These are phyloP conservation scores for Cosmia pyralina DNA, from an alignment of 2,888 invertebrate genomes.

Conservation along the genomic window DNA sequence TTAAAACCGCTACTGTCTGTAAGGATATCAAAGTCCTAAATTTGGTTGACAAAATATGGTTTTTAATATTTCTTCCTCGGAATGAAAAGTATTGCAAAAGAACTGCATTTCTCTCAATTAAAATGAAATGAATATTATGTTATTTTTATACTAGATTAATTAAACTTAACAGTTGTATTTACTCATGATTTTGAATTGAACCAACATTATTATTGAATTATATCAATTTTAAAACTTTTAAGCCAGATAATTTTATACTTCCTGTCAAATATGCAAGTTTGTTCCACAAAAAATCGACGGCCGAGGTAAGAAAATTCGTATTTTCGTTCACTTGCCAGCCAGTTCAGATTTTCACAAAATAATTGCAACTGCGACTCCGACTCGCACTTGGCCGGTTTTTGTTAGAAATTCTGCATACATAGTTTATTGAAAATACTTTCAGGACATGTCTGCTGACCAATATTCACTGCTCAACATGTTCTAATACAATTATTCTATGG, in stretches of 20 bases:
- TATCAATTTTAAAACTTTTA: slow-evolving; percentile 8
- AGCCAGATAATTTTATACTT: slow-evolving; percentile 19
- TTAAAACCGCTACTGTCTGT: neutral
- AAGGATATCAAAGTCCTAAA: neutral
- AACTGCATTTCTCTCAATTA: slow-evolving; percentile 22
- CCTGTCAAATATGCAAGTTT: slow-evolving; percentile 34
- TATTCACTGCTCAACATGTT: neutral
- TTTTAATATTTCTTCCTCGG: slow-evolving; percentile 17
- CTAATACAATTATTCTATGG: too few relatives aligned
- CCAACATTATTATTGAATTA: slow-evolving; percentile 33
- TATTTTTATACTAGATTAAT: slow-evolving; percentile 52
- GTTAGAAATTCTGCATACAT: neutral
- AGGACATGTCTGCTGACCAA: slow-evolving; percentile 5
- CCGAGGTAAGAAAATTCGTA: neutral
- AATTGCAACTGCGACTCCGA: too few relatives aligned
- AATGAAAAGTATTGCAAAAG: slow-evolving; percentile 3
- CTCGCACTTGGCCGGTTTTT: neutral
- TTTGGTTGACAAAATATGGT: neutral
- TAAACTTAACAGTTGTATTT: slow-evolving; percentile 41
- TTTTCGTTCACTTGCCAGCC: neutral
- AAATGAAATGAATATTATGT: slow-evolving; percentile 40
- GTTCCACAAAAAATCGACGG: neutral
- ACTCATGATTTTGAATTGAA: slow-evolving; percentile 44
- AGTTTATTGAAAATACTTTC: neutral
- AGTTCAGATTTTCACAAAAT: neutral